Evolutionary conservation across 64 coral and sea anemone species (phyloP), one percentile per base, ranked within the genome.

Genomic region (Actinia tenebrosa): DNA sequence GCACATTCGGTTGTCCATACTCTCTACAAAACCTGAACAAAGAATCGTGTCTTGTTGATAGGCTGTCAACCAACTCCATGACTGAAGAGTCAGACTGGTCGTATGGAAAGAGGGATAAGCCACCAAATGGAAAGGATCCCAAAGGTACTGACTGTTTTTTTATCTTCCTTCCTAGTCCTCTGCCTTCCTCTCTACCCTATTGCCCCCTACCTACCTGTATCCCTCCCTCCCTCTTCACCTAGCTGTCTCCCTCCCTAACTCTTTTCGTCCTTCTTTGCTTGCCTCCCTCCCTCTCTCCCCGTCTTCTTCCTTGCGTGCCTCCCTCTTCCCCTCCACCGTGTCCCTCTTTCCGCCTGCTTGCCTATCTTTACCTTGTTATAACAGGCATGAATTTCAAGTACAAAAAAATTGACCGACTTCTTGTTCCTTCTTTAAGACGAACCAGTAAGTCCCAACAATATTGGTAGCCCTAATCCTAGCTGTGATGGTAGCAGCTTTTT

Each of bases 31-130:
- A 98, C 64, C 87, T 98, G 53, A 98, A 94, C 86, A 98, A 98
- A 79, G 96, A 98, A 71, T 98, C 96, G 6, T 98, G 96, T 77
- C 89, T 98, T 18, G 96, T 98, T 46, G 96, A 98, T 72, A 86
- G 96, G 56, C 85, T 98, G 69, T 94, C 96, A 3, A 91, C 93
- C 17, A 98, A 98, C 88, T 98, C 96, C 61, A 98, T 98, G 96
- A 94, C 93, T 0, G 96, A 98, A 58, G 96, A 98, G 47, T 98
- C 96, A 3, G 96, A 98, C 85, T 98, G 96, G 96, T 98, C 96
- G 10, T 98, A 98, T 23, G 96, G 54, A 25, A 85, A 64, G 56
- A 55, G 60, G 58, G 83, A 85, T 10, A 85, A 85, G 56, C 83
- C 55, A 1, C 83, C 83, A 50, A 42, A 26, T n/a, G 69, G 25